Evolutionary conservation across 2,888 invertebrate genomes (phyloP), one percentile per base, ranked within the genome.

Genomic region (Epirrita christyi): DNA sequence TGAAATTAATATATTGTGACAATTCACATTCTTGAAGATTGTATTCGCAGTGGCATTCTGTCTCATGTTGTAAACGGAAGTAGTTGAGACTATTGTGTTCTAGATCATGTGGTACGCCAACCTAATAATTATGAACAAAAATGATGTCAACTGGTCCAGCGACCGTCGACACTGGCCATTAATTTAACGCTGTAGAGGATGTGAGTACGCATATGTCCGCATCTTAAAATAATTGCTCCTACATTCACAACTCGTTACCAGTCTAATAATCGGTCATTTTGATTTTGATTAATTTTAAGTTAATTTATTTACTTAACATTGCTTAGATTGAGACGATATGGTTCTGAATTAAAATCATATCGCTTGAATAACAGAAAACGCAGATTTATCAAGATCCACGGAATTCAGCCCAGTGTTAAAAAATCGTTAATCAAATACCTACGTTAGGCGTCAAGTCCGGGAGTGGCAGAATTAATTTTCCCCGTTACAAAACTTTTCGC

Each of bases 401-500:
- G 28, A 28, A 49, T 10, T 10, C 5, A 28, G 45, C 21, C 45
- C 42, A 42, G 66, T 64, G 68, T 66, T 55, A 68, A 61, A 61
- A 61, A 69, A 43, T 65, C 59, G 70, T 71, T 68, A 64, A 71
- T 72, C 72, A 66, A 71, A 66, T 66, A 53, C 21, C 21, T 21
- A 21, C 56, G 65, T 64, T 58, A 58, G 65, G 63, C 67, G 67
- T 71, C 69, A 68, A 69, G 65, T 62, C 57, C 71, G 70, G 71
- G 63, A 71, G 66, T 61, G 61, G 62, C 52, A 56, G 65, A 63
- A 66, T 62, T 71, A 71, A 72, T 73, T 71, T 68, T 28, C 61
- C 47, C 55, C 58, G 62, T 61, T 66, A 68, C 67, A 61, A 72
- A 76, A 78, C 64, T 75, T 75, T 68, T 63, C 51, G 57, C 61